These are phyloP conservation scores for Colius striatus DNA, from an alignment of 2,113 vertebrate genomes.

Conservation along the genomic window DNA sequence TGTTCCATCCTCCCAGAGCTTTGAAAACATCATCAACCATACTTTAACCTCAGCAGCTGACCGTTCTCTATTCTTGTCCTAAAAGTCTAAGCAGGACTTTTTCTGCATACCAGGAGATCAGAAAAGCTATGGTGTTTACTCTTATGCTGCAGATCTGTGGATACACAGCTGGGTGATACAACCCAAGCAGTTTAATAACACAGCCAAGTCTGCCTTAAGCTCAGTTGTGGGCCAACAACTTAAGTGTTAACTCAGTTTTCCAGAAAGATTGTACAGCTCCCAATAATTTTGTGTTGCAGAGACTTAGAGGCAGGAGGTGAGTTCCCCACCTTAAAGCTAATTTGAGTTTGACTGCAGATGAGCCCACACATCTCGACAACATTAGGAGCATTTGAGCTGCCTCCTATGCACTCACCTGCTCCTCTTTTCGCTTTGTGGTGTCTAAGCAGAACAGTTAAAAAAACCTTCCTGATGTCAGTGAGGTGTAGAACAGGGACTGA, in stretches of 20 bases:
- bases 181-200: background rate
- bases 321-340: background rate
- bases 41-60: background rate
- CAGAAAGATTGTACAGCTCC: background rate
- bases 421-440: background rate
- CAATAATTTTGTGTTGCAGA: background rate
- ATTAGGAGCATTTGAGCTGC: background rate
- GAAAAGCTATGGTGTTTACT: background rate
- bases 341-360: background rate
- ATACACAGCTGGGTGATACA: background rate
- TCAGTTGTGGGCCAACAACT: background rate
- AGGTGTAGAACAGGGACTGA: background rate
- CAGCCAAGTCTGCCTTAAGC: background rate
- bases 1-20: background rate
- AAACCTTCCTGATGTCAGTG: background rate
- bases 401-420: background rate
- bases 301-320: background rate
- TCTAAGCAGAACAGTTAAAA: fast-evolving
- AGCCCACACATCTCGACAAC: background rate
- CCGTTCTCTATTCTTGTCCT: background rate
- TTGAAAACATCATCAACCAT: background rate
- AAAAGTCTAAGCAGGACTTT: background rate
- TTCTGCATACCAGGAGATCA: background rate
- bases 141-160: background rate
- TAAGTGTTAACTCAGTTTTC: background rate